Percentiles rank a stretch among this genome's conserved stretches.
Evolutionary conservation across 2,113 vertebrate species (phyloP).

Genomic region (Oostethus manadensis): DNA sequence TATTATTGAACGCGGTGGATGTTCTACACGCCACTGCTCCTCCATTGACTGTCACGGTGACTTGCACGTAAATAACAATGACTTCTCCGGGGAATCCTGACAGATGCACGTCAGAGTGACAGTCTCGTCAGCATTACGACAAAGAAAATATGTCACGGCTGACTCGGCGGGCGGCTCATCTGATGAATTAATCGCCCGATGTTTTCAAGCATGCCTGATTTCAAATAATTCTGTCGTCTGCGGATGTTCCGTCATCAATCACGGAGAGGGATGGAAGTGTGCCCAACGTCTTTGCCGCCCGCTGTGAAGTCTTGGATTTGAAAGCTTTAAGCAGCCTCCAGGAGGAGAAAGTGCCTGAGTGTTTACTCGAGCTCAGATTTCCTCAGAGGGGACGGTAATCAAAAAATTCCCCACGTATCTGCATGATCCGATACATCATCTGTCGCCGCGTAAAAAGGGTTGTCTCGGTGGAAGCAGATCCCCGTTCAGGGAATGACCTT

Average conservation of each 20-base stretch:
- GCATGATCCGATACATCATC: not conserved
- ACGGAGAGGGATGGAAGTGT: constrained; percentile 52
- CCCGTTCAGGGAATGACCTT: not conserved
- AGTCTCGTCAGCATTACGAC: not conserved
- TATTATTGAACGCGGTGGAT: not conserved
- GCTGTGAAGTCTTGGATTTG: constrained; percentile 34
- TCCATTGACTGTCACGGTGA: not conserved
- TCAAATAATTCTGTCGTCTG: constrained; percentile 6
- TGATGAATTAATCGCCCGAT: constrained; percentile 52
- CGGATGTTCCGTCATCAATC: constrained; percentile 31
- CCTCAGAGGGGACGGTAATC: constrained; percentile 17
- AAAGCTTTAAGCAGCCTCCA: constrained; percentile 40
- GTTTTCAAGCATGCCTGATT: constrained; percentile 32
- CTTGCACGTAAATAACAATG: not conserved
- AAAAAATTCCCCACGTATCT: constrained; percentile 16
- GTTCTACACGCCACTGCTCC: not conserved
- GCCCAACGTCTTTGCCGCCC: constrained; percentile 36
- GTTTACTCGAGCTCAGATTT: constrained; percentile 44
- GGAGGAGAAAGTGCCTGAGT: constrained; percentile 26
- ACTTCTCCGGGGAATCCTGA: not conserved
- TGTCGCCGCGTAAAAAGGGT: constrained; percentile 16
- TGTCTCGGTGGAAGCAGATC: not conserved
- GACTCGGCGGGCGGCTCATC: constrained; percentile 8
- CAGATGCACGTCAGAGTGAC: not conserved
- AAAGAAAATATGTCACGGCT: constrained; percentile 19